Base-by-base conservation (phyloP, 2,888 invertebrate species). In the Limnephilus auricula region DNA sequence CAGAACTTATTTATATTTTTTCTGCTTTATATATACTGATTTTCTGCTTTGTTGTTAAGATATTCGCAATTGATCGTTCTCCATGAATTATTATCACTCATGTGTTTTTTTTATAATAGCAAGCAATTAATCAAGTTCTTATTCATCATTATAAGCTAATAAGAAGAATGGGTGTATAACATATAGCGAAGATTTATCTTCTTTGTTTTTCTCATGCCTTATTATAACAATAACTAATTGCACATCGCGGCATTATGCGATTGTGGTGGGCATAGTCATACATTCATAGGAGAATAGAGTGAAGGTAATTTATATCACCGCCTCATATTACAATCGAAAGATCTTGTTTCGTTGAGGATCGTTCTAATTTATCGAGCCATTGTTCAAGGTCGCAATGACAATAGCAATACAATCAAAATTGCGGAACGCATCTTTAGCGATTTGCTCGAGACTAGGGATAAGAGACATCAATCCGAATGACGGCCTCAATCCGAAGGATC, bases 181-280 rank as follows among this genome's bases (percentile, higher is more conserved):
- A n/a, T 65, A 65, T 65, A 6, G 65, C 65, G 25, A 25, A 25
- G 5, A 65, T 65, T 25, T 25, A 25, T 65, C 65, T 65, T 65
- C 65, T 65, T 65, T 65, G 65, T 65, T 65, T 65, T 65, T 65
- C 65, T n/a, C n/a, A n/a, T n/a, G 65, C 65, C 65, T 65, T 65
- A 9, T 65, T 25, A 65, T 9, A 25, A 65, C 65, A 65, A 65
- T 65, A 65, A 65, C 65, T 65, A 65, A 65, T 65, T 65, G 65
- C n/a, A 65, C 65, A n/a, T 25, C 25, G 65, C 25, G 9, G n/a
- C n/a, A 4, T n/a, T 65, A 25, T 9, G 65, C 1, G 65, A 65
- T 15, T 65, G 50, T 65, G 6, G 25, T 65, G 65, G 65, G n/a
- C 25, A 65, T 25, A 65, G 9, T 25, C 65, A 9, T 65, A 25